Conservation (phyloP, 1,140 invertebrate species). For the Paraescarpia echinospica region DNA sequence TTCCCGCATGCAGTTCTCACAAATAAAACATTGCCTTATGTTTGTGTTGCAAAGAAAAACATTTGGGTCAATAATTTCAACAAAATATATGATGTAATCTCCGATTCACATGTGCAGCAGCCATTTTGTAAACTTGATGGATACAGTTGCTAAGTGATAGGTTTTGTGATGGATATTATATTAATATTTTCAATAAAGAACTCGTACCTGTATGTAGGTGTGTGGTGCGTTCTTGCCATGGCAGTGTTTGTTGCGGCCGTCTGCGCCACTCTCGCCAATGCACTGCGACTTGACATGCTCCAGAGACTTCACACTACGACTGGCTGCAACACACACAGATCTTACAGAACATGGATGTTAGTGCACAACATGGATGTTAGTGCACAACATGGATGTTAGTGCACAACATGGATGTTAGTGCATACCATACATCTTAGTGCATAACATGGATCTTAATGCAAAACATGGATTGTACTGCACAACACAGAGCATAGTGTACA, state of each 20-base stretch:
- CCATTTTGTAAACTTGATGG: too few relatives aligned
- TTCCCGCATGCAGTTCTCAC: too few relatives aligned
- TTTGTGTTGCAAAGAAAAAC: too few relatives aligned
- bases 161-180: too few relatives aligned
- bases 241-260: constrained; percentile 76
- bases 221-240: constrained; percentile 85
- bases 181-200: not conserved
- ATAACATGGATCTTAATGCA: not conserved
- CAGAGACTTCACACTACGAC: constrained; percentile 72
- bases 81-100: too few relatives aligned
- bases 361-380: not conserved
- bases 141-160: too few relatives aligned
- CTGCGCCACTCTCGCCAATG: constrained; percentile 70
- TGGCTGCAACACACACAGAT: constrained; percentile 59
- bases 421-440: not conserved
- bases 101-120: too few relatives aligned
- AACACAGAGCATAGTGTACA: constrained; percentile 26
- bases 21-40: too few relatives aligned
- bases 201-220: constrained; percentile 66
- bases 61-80: too few relatives aligned
- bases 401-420: not conserved
- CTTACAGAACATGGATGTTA: not conserved
- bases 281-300: constrained; percentile 67
- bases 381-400: not conserved
- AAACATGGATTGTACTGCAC: not conserved